Conservation (phyloP, 2,888 invertebrate species). For the Drepanosiphum platanoidis region DNA sequence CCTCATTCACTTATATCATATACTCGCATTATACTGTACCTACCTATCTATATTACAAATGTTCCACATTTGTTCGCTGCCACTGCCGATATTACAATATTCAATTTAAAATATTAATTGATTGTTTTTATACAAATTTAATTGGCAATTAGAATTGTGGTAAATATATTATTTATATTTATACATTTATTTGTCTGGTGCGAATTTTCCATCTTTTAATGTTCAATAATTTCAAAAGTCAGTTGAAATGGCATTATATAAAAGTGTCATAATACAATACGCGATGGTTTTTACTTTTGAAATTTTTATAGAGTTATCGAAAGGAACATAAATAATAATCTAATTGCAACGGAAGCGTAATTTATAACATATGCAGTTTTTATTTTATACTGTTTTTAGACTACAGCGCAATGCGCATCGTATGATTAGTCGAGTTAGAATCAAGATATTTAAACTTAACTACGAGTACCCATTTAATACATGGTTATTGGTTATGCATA, state of each 20-base stretch:
- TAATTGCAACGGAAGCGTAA: background rate
- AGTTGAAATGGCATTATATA: background rate
- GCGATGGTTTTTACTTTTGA: too few species aligned
- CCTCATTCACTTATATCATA: background rate
- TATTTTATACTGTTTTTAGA: background rate
- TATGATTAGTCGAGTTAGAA: background rate
- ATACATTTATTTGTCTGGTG: background rate
- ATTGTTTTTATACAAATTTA: background rate
- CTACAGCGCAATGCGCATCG: background rate
- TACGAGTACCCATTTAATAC: too few species aligned
- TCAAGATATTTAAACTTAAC: background rate
- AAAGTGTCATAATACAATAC: too few species aligned
- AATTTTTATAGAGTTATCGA: background rate
- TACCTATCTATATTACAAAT: too few species aligned
- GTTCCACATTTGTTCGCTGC: background rate
- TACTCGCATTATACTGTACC: background rate
- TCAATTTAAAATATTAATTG: background rate
- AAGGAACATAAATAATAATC: background rate
- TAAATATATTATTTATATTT: too few species aligned
- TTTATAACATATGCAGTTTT: too few species aligned
- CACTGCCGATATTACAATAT: background rate
- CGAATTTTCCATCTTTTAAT: background rate
- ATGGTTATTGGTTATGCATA: too few species aligned
- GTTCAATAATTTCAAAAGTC: background rate
- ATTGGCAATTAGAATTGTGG: too few species aligned